These are phyloP conservation scores for Maconellicoccus hirsutus DNA, from an alignment of 1,140 invertebrate species.

Conservation along the genomic window DNA sequence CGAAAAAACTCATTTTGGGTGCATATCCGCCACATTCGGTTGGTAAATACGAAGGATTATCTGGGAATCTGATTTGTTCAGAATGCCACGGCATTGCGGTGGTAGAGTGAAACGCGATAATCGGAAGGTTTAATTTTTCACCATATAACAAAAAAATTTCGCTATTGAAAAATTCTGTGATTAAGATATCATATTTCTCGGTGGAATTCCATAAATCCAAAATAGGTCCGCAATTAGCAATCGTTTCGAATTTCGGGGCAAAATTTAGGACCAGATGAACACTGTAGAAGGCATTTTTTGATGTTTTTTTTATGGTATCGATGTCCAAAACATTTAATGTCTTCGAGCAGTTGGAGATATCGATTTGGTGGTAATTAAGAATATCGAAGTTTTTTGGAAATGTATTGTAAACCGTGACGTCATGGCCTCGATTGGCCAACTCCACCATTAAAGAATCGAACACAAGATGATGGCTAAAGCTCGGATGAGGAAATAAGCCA, in stretches of 20 bases:
- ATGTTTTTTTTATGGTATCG: neutral
- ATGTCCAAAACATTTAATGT: neutral
- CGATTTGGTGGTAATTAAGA: slow-evolving; percentile 41
- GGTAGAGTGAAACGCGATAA: slow-evolving; percentile 44
- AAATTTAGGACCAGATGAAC: neutral
- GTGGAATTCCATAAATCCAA: neutral
- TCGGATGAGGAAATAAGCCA: slow-evolving; percentile 31
- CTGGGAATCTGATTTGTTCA: slow-evolving; percentile 31
- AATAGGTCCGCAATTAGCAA: neutral
- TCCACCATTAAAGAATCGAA: slow-evolving; percentile 33
- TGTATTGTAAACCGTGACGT: slow-evolving; percentile 33
- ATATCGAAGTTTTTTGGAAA: slow-evolving; percentile 37
- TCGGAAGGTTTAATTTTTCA: slow-evolving; percentile 36
- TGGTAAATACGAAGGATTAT: slow-evolving; percentile 23
- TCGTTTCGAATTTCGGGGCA: neutral
- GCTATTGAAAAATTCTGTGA: slow-evolving; percentile 31
- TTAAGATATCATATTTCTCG: slow-evolving; percentile 31
- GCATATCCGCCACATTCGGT: neutral
- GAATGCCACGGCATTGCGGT: slow-evolving; percentile 47
- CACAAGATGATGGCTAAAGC: slow-evolving; percentile 34
- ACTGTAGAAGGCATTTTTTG: no score
- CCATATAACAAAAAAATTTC: slow-evolving; percentile 31
- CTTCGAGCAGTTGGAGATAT: slow-evolving; percentile 25
- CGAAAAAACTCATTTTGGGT: neutral
- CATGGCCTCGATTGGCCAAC: slow-evolving; percentile 32